These are phyloP conservation scores for Aphodius sticticus DNA, from an alignment of 2,888 invertebrate species.

Conservation along the genomic window DNA sequence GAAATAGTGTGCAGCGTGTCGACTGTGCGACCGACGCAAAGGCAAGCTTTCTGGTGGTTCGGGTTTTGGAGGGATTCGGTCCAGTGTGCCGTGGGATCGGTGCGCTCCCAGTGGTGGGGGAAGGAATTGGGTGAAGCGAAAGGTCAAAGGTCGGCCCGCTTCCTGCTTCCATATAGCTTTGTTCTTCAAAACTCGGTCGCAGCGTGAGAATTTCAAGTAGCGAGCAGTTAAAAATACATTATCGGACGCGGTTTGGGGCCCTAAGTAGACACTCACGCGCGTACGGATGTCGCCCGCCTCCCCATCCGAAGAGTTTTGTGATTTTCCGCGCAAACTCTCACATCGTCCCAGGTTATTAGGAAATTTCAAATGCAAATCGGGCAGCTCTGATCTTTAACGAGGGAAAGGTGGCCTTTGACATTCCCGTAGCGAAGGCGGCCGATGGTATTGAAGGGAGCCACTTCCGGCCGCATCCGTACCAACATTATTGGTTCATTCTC, in stretches of 20 bases:
- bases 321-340: not conserved
- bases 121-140: not conserved
- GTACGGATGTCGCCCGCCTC: not conserved
- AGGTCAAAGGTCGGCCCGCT: not conserved
- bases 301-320: not conserved
- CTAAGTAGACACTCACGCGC: not conserved
- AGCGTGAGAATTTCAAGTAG: slow-evolving; percentile 4
- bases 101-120: not conserved
- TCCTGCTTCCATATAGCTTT: slow-evolving; percentile 4
- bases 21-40: not conserved
- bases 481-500: not conserved
- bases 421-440: not conserved
- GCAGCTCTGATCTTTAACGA: not conserved
- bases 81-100: not conserved
- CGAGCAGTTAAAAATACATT: not conserved
- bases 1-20: not conserved
- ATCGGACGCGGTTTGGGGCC: not conserved
- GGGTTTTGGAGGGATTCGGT: not conserved
- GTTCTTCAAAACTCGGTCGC: slow-evolving; percentile 4
- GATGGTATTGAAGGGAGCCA: not conserved
- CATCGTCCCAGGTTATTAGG: not conserved
- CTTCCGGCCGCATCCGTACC: not conserved
- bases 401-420: not conserved
- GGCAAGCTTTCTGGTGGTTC: not conserved
- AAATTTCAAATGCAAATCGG: slow-evolving; percentile 4